phyloP scores from a whole-genome alignment of 2,113 vertebrate species.

The Cervus canadensis region DNA sequence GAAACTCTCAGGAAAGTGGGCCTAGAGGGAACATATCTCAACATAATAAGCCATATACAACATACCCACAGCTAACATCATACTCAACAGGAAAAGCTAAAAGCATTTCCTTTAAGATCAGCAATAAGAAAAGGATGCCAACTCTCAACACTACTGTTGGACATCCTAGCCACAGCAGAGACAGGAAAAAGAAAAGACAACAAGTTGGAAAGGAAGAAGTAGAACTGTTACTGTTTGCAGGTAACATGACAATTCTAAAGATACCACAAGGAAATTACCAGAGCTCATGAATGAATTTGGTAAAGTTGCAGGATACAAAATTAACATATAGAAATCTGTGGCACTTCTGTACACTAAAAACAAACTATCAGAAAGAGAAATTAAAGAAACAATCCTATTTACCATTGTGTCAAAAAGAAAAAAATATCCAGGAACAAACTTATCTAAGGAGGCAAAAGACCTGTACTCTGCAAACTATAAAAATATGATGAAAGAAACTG shows the following conservation, averaged over 20 bases:
- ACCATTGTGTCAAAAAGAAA: not conserved
- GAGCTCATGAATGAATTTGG: not conserved
- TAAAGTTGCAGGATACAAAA: not conserved
- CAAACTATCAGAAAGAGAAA: not conserved
- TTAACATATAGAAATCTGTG: not conserved
- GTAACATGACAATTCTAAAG: not conserved
- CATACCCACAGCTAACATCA: not conserved
- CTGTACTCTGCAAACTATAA: not conserved
- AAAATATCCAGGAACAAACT: not conserved
- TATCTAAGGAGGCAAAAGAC: not conserved
- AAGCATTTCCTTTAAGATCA: not conserved
- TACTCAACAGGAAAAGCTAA: not conserved
- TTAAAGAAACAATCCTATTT: not conserved
- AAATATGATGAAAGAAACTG: not conserved
- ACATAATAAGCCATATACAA: not conserved
- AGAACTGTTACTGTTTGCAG: not conserved
- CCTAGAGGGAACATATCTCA: not conserved
- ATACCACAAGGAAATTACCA: not conserved
- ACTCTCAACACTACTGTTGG: not conserved
- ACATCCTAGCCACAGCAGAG: not conserved
- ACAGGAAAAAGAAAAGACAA: not conserved
- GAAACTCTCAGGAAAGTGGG: not conserved
- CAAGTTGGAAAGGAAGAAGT: not conserved
- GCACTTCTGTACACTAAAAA: not conserved
- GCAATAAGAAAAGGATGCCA: not conserved